Evolutionary conservation across 2,797 vertebrate species (phyloP).

Genomic region (Microctenopoma stevenorrisi): DNA sequence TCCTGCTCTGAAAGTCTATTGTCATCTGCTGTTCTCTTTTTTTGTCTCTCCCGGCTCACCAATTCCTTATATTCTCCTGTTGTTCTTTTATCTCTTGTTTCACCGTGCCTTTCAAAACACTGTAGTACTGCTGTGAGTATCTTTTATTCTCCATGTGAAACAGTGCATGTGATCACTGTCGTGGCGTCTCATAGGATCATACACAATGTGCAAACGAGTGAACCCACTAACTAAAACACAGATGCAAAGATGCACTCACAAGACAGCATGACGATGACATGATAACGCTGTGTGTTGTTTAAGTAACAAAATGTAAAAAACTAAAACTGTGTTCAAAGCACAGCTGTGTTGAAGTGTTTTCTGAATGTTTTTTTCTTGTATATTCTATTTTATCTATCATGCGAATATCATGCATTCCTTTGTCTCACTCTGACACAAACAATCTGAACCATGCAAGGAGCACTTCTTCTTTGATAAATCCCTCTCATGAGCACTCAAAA

Average conservation of each 20-base stretch:
- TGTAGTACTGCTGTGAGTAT: neutral
- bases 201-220: neutral
- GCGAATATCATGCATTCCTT: neutral
- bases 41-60: slow-evolving; percentile 23
- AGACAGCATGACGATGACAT: neutral
- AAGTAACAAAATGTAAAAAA: neutral
- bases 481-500: slow-evolving; percentile 55
- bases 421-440: neutral
- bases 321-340: neutral
- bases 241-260: neutral
- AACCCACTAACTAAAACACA: neutral
- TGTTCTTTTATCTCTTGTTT: slow-evolving; percentile 42
- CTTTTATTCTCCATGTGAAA: slow-evolving; percentile 13
- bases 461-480: slow-evolving; percentile 33
- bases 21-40: slow-evolving; percentile 27
- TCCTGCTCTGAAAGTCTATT: slow-evolving; percentile 38
- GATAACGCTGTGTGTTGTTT: neutral
- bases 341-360: neutral
- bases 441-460: slow-evolving; percentile 23
- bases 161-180: neutral
- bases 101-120: neutral
- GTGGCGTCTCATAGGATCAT: slow-evolving; percentile 9
- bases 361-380: neutral
- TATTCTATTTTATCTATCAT: neutral
- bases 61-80: slow-evolving; percentile 32